Conservation (phyloP, 1,140 invertebrate species). For the Bicyclus anynana region DNA sequence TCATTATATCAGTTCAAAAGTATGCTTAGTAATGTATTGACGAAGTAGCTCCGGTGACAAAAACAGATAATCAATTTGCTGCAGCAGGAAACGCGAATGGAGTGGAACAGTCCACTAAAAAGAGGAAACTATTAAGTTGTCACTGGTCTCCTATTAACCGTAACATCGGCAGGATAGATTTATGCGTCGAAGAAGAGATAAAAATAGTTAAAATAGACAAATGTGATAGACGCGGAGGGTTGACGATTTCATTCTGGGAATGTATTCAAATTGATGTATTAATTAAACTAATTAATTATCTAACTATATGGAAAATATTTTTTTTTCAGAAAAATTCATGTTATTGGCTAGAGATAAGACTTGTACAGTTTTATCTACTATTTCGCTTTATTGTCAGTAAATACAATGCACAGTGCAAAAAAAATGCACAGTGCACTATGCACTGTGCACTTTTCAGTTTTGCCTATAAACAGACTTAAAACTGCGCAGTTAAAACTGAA, state of each 20-base stretch:
- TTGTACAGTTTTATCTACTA: too few relatives aligned
- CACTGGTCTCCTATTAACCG: constrained; percentile 51
- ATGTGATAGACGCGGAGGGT: constrained; percentile 7
- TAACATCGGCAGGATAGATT: constrained; percentile 56
- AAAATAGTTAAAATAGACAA: constrained; percentile 23
- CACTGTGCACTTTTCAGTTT: too few relatives aligned
- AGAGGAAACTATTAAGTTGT: constrained; percentile 71
- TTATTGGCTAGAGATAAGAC: too few relatives aligned
- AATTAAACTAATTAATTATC: background rate
- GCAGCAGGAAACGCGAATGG: constrained; percentile 48
- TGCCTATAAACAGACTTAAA: too few relatives aligned
- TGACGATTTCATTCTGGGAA: constrained; percentile 10
- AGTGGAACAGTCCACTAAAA: constrained; percentile 39
- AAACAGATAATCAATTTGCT: constrained; percentile 30
- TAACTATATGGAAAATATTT: too few relatives aligned
- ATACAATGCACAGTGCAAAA: too few relatives aligned
- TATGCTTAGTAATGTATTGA: background rate
- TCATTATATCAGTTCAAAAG: too few relatives aligned
- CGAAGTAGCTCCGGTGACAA: background rate
- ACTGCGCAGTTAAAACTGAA: too few relatives aligned
- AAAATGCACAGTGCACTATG: too few relatives aligned
- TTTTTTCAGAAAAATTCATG: too few relatives aligned
- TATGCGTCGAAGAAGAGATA: constrained; percentile 37
- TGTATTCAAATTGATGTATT: background rate
- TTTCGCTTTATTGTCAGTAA: too few relatives aligned